These are phyloP conservation scores for Mesitornis unicolor DNA, from an alignment of 2,113 vertebrate genomes.

Conservation along the genomic window DNA sequence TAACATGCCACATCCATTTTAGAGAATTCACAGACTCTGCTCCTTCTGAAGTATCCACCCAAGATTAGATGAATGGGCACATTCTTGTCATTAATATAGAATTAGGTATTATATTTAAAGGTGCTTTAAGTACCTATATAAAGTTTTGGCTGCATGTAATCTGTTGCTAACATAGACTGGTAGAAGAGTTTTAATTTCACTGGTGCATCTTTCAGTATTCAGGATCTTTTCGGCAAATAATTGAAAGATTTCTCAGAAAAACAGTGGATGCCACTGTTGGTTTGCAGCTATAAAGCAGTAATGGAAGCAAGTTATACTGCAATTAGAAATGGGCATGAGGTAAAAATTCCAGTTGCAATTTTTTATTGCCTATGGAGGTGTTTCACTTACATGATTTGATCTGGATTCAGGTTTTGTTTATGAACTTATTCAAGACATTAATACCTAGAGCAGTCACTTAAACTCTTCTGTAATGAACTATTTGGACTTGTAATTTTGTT, in stretches of 20 bases:
- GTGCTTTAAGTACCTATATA: neutral
- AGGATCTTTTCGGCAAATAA: neutral
- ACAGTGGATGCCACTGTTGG: conserved; percentile 70
- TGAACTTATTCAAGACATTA: neutral
- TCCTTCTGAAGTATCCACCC: neutral
- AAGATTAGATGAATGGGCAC: neutral
- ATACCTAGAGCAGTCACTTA: neutral
- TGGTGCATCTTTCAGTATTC: neutral
- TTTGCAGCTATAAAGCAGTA: conserved; percentile 55
- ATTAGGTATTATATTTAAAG: neutral
- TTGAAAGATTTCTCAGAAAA: conserved; percentile 56
- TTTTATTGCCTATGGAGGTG: neutral
- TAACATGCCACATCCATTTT: neutral
- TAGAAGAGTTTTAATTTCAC: neutral
- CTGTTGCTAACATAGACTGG: neutral
- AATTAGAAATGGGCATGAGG: neutral
- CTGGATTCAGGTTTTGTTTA: neutral
- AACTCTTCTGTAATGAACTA: neutral
- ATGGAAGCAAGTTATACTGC: neutral
- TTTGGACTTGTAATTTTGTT: neutral
- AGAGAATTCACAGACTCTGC: neutral
- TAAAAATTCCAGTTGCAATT: neutral
- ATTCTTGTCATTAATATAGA: neutral
- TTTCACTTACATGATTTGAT: neutral
- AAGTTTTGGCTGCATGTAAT: neutral